phyloP scores from a whole-genome alignment of 2,888 invertebrate species.

The Zelleria hepariella region DNA sequence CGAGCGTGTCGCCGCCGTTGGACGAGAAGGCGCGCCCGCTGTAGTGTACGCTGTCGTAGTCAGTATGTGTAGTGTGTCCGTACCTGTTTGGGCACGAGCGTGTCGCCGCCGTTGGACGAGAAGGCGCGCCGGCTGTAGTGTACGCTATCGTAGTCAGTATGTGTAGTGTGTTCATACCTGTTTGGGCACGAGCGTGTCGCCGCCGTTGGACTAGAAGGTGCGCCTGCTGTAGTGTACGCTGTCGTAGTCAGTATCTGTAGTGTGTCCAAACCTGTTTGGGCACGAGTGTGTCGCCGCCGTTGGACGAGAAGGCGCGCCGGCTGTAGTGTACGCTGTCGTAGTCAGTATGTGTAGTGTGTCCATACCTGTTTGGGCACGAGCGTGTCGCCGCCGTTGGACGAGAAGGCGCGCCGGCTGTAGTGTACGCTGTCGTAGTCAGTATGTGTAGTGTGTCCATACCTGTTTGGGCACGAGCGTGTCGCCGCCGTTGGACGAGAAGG shows the following conservation, averaged over 20 bases:
- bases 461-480: slow-evolving; percentile 76
- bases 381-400: slow-evolving; percentile 76
- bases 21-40: slow-evolving; percentile 78
- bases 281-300: slow-evolving; percentile 77
- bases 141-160: no score
- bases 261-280: slow-evolving; percentile 66
- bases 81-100: no score
- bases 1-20: slow-evolving; percentile 77
- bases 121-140: no score
- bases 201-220: no score
- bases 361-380: slow-evolving; percentile 72
- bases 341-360: no score
- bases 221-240: no score
- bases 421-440: slow-evolving; percentile 84
- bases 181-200: no score
- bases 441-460: no score
- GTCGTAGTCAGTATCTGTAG: no score
- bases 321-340: slow-evolving; percentile 83
- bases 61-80: no score
- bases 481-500: slow-evolving; percentile 78
- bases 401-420: slow-evolving; percentile 79
- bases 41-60: slow-evolving; percentile 83
- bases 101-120: no score
- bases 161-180: no score
- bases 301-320: slow-evolving; percentile 77